Base-by-base conservation (phyloP, 1,140 invertebrate species). In the Drosophila bocqueti region DNA sequence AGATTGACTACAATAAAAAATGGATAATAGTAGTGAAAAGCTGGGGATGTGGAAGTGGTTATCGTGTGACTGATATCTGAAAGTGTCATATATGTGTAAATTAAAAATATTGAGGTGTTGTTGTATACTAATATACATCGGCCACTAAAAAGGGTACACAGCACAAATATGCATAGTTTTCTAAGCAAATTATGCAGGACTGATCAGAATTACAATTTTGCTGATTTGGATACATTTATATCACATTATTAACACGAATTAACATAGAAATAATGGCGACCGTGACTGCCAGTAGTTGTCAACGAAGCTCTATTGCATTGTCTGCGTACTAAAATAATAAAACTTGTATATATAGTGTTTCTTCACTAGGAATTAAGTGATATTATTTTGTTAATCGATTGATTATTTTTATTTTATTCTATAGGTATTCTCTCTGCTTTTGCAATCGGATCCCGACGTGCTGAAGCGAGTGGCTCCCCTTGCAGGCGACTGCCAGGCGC, bases 401-500 rank as follows among this genome's bases (percentile, higher is more conserved):
- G 5, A 6, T 24, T 15, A 18, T 7, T 3, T 18, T n/a, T 4
- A 2, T 6, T 31, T 60, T 15, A 16, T 21, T 26, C 26, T 3
- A 3, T n/a, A 90, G 85, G 64, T 90, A 2, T 90, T 90, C 26
- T 42, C 21, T 5, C 1, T 52, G 16, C 43, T 90, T 16, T 31
- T 82, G 11, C 45, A 81, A 46, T 36, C 59, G 0, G 26, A 83
- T n/a, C 50, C 72, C n/a, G 26, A 54, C 16, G 38, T 50, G 21
- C 42, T 76, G 46, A 40, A 76, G 8, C 69, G 76, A 6, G 47
- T 92, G 9, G 29, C 50, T 10, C 84, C 95, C 0, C 93, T 96
- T n/a, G 90, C 91, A 11, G 95, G 95, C 1, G 95, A 95, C 54
- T 94, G 94, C 24, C 82, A 90, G 52, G 68, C 95, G n/a, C 93